phyloP scores from a whole-genome alignment of 53 echinoderm and acorn worm genomes.

The Paelopatides confundens region DNA sequence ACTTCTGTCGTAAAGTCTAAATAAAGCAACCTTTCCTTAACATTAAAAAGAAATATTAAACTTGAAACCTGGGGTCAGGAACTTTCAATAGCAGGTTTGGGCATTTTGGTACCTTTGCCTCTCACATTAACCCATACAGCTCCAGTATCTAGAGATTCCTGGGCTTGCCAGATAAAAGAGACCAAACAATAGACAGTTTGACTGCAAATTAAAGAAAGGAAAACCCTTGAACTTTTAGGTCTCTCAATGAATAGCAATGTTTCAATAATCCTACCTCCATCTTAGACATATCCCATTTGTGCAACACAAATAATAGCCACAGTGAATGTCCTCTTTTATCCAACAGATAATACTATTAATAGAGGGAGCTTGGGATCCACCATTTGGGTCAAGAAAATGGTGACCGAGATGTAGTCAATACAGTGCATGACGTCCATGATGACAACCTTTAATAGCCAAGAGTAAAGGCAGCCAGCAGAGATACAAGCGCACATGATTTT shows the following conservation, averaged over 20 bases:
- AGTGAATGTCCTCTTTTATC: background rate
- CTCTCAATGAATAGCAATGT: conserved; percentile 24
- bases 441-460: background rate
- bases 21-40: too few species aligned
- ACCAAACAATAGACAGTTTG: conserved; percentile 20
- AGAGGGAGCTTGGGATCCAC: too few species aligned
- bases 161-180: background rate
- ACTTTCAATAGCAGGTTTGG: too few species aligned
- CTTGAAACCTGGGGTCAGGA: too few species aligned
- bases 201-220: conserved; percentile 21
- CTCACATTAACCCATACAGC: background rate
- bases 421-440: background rate
- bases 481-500: too few species aligned
- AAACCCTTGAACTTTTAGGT: background rate
- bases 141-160: background rate
- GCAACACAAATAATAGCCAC: conserved; percentile 21
- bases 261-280: conserved; percentile 4
- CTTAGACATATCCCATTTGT: background rate
- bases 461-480: background rate
- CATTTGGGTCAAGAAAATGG: too few species aligned
- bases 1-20: too few species aligned
- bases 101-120: too few species aligned
- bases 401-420: background rate
- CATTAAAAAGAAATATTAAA: too few species aligned
- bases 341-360: too few species aligned